These are phyloP conservation scores for Brenthis hecate DNA, from an alignment of 2,888 invertebrate genomes.

Conservation along the genomic window DNA sequence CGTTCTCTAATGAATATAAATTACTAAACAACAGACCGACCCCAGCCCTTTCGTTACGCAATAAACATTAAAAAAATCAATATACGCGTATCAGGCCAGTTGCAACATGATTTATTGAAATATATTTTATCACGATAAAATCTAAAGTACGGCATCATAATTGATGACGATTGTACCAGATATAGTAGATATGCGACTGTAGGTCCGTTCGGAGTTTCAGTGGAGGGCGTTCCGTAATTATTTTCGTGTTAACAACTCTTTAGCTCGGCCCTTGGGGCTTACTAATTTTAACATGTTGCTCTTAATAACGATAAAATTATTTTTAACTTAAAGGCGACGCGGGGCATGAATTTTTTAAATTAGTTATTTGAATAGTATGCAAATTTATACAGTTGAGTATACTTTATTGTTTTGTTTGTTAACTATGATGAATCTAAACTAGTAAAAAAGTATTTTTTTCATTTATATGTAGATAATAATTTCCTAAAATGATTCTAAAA, in stretches of 20 bases:
- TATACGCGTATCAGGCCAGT: constrained; percentile 69
- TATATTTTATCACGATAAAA: constrained; percentile 77
- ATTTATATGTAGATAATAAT: too few relatives aligned
- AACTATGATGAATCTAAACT: too few relatives aligned
- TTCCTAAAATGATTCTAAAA: too few relatives aligned
- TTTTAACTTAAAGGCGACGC: constrained; percentile 35
- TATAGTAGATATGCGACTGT: constrained; percentile 43
- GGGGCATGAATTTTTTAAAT: constrained; percentile 63
- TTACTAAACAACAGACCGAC: constrained; percentile 63
- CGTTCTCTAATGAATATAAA: constrained; percentile 74
- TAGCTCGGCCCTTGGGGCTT: constrained; percentile 54
- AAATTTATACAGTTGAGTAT: constrained; percentile 45
- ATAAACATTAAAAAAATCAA: constrained; percentile 78
- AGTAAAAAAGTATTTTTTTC: too few relatives aligned
- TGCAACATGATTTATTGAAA: constrained; percentile 76
- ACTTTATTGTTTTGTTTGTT: too few relatives aligned
- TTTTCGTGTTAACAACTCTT: constrained; percentile 79
- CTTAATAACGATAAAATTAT: constrained; percentile 66
- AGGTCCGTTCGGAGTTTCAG: constrained; percentile 28
- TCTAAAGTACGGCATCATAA: constrained; percentile 76
- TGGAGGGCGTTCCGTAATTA: constrained; percentile 59
- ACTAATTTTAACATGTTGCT: constrained; percentile 70
- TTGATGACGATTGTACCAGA: constrained; percentile 71
- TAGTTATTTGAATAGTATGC: constrained; percentile 68
- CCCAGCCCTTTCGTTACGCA: constrained; percentile 68